Evolutionary conservation across 2,888 invertebrate genomes (phyloP), one percentile per base, ranked within the genome.

Genomic region (Anorthoa munda): DNA sequence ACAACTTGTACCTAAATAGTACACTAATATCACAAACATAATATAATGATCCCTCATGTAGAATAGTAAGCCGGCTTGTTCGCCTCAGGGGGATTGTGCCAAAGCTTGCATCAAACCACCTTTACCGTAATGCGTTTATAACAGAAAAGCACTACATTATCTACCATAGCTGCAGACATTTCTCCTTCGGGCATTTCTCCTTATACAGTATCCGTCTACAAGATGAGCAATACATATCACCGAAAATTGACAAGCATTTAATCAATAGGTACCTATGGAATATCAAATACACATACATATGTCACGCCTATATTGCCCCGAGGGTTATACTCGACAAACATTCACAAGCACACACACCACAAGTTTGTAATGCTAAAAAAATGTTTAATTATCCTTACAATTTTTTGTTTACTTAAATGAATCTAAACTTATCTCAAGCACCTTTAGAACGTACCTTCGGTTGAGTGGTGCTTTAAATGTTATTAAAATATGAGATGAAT

Each of bases 101-200:
- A 75, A 77, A 51, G 7, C 21, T 48, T 73, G 53, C 48, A 46
- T 60, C 46, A 39, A 75, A 51, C 39, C 51, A 51, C 12, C 31
- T 66, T 26, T 21, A 31, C 18, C 51, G 2, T 67, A 81, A 76
- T 56, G 39, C 31, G 23, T 81, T 77, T 46, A 48, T 56, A 75
- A 61, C 46, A 56, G 9, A 66, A 75, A 77, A 39, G 21, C 58
- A 63, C 56, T 26, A 73, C 31, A 48, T 63, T 46, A 61, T 56
- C 21, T 50, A 23, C 18, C 13, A 18, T 9, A 50, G 39, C 48
- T 76, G 18, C 21, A 45, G 4, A 58, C 15, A 39, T 60, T 53
- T 48, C 45, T 45, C 15, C 18, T 60, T 74, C 45, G 18, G 7
- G 45, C 31, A 21, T 53, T 13, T 18, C 31, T 23, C 11, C 18